These are phyloP conservation scores for Mythimna ferrago DNA, from an alignment of 2,888 invertebrate species.

Conservation along the genomic window DNA sequence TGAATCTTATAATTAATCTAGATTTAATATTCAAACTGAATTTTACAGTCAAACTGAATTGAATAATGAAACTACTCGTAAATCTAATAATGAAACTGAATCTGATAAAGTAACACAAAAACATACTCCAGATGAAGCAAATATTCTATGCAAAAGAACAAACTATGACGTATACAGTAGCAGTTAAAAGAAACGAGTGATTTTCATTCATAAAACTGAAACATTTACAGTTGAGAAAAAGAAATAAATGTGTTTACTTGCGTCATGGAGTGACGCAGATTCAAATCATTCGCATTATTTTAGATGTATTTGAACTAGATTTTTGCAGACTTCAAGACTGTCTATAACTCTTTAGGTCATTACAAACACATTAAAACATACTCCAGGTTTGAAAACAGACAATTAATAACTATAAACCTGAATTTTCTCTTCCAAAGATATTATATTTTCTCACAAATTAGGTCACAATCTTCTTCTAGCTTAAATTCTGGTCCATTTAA, in stretches of 20 bases:
- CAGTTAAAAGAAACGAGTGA: neutral
- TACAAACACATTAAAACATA: neutral
- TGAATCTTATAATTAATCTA: no score
- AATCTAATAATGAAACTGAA: no score
- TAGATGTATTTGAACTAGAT: slow-evolving; percentile 11
- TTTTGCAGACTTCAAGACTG: neutral
- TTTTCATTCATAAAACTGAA: slow-evolving; percentile 34
- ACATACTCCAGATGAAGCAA: neutral
- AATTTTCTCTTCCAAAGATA: neutral
- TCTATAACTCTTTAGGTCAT: neutral
- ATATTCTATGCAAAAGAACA: neutral
- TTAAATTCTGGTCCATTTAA: slow-evolving; percentile 12
- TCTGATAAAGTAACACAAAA: neutral
- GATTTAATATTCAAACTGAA: no score
- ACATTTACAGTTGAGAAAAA: slow-evolving; percentile 2
- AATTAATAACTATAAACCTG: slow-evolving; percentile 5
- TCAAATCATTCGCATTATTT: neutral
- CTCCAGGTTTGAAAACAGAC: neutral
- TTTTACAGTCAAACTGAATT: no score
- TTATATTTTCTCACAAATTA: slow-evolving; percentile 2
- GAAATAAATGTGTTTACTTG: slow-evolving; percentile 17
- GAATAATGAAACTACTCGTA: no score
- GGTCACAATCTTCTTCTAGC: neutral
- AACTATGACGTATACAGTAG: slow-evolving; percentile 1
- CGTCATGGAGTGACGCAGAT: slow-evolving; percentile 33